Conservation (phyloP, 2,888 invertebrate genomes). For the Parnassius apollo region DNA sequence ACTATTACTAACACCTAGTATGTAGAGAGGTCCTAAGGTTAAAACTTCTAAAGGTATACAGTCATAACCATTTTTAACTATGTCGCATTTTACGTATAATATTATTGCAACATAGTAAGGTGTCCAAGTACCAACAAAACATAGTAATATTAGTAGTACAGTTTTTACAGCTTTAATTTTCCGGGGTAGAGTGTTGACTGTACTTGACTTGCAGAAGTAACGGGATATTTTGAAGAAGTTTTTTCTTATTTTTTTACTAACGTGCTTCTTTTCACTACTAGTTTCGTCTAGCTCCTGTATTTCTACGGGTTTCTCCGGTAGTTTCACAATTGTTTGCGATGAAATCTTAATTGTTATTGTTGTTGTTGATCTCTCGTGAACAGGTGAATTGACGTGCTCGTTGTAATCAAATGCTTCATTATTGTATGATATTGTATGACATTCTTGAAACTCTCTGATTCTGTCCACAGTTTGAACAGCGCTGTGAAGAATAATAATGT, state of each 20-base stretch:
- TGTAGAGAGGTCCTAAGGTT: conserved; percentile 79
- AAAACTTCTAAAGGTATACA: conserved; percentile 74
- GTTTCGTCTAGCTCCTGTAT: conserved; percentile 36
- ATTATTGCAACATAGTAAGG: conserved; percentile 80
- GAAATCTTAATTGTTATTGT: conserved; percentile 44
- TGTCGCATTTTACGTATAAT: conserved; percentile 72
- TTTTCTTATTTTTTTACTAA: conserved; percentile 29
- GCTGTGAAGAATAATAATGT: conserved; percentile 77
- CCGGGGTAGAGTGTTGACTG: conserved; percentile 49
- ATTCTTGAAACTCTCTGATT: conserved; percentile 58
- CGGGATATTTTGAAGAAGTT: conserved; percentile 37
- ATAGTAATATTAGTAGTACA: conserved; percentile 78
- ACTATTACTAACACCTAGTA: conserved; percentile 79
- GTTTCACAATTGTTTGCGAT: conserved; percentile 37
- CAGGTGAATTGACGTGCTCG: conserved; percentile 43
- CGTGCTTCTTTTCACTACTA: conserved; percentile 31
- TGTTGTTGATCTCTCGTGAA: conserved; percentile 35
- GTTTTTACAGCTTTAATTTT: conserved; percentile 82
- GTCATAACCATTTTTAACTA: conserved; percentile 55
- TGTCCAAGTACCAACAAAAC: conserved; percentile 81
- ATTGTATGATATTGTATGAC: conserved; percentile 39
- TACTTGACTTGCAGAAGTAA: conserved; percentile 36
- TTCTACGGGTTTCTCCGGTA: conserved; percentile 31
- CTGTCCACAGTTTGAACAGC: conserved; percentile 77
- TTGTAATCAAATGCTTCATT: conserved; percentile 35